Base-by-base conservation (phyloP, 2,888 invertebrate species). In the Tiphia femorata region DNA sequence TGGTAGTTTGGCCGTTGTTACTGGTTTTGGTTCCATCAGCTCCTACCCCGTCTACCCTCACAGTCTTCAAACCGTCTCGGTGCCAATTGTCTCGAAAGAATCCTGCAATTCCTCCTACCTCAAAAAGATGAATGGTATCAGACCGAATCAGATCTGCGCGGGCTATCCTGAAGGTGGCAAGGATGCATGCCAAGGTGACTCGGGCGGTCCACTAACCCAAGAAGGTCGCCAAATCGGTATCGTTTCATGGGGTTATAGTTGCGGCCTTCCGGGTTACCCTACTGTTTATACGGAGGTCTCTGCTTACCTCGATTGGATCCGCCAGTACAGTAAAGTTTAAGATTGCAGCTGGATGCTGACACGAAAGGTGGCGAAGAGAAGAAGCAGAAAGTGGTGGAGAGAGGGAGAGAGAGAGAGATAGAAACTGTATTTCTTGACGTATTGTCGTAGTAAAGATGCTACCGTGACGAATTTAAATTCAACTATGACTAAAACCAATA, bases 91-190 rank as follows among this genome's bases (percentile, higher is more conserved):
- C 6, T 86, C 84, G 50, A 82, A 84, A 2, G 64, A 79, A 1
- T 42, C 76, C 0, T 90, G 90, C 72, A 76, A 75, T 1, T 69
- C 77, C 0, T 86, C 85, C 1, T 90, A 90, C 67, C n/a, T n/a
- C n/a, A 0, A 0, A 0, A 0, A 0, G 0, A 38, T 42, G 7
- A 64, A 62, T 1, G 64, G 67, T 0, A 1, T 79, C 2, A 68
- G 68, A 7, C 72, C 77, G 1, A 84, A 85, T 0, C 84, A 82
- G 2, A 85, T 89, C 6, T 90, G 90, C 71, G 90, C 90, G 1
- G 89, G 87, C 0, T 77, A 77, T 1, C 78, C 84, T 2, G 80
- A 84, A 55, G 90, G 90, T 2, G 89, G 89, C n/a, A 87, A 71
- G 6, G 78, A 77, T 46, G 37, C 76, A 5, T 80, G 80, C 51